Base-by-base conservation (phyloP, 2,113 vertebrate species). In the Isichthys henryi region DNA sequence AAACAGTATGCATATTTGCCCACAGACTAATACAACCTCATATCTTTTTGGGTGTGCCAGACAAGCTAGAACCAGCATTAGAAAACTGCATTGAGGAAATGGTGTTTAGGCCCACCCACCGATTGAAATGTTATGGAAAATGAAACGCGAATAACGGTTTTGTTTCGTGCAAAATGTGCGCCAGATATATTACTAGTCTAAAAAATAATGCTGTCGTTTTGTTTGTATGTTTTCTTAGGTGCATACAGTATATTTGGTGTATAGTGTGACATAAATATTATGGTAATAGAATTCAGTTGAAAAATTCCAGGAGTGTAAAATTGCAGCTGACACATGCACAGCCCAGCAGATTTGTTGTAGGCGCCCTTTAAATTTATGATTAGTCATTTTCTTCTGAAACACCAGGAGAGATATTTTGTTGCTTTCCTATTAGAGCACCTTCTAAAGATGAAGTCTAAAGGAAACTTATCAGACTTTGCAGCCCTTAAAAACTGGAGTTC, bases 261-360 rank as follows among this genome's bases (percentile, higher is more conserved):
- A 43, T 80, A 70, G 62, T 80, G 31, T 80, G 74, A 80, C 35
- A 77, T 77, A 80, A 80, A 43, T 80, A 80, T 80, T 77, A 77
- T 13, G 31, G 13, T 43, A 80, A 19, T 43, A 80, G 10, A 80
- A 17, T 80, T 70, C 0, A 27, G n/a, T 31, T n/a, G n/a, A n/a
- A n/a, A n/a, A n/a, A 27, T n/a, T 66, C 7, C 9, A 66, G 62
- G n/a, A 66, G 62, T 66, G 62, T 66, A 27, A 66, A 66, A 13
- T 27, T 66, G 62, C 62, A 66, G 62, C 4, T 66, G n/a, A 66
- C n/a, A 66, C 62, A 66, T 27, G 62, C 62, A 66, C 9, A 27
- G 8, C 62, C 62, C 62, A 70, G 62, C 10, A 31, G 74, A 80
- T 80, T 80, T 80, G 35, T 80, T 43, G 19, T 80, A 27, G 35